These are phyloP conservation scores for Therioaphis trifolii DNA, from an alignment of 2,888 invertebrate species.

Conservation along the genomic window DNA sequence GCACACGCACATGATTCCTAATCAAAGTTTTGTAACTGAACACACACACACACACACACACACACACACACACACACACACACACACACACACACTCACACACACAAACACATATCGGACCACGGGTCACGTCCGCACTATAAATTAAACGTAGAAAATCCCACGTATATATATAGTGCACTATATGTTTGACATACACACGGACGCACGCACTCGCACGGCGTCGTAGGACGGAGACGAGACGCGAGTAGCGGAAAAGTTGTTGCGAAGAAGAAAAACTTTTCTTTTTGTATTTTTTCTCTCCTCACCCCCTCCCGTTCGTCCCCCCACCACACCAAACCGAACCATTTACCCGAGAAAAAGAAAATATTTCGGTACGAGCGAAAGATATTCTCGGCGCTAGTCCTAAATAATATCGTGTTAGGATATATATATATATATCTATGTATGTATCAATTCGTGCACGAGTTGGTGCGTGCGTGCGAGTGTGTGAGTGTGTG, in stretches of 20 bases:
- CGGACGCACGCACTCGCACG: neutral
- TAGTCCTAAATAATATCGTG: conserved; percentile 43
- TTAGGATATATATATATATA: conserved; percentile 1
- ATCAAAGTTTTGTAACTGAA: conserved; percentile 58
- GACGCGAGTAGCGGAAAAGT: neutral
- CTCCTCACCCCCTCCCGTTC: neutral
- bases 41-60: neutral
- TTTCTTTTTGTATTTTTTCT: conserved; percentile 45
- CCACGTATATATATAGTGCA: conserved; percentile 31
- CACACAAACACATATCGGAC: conserved; percentile 6
- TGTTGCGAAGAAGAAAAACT: conserved; percentile 43
- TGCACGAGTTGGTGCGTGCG: neutral
- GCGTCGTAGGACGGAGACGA: neutral
- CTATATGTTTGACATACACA: conserved; percentile 30
- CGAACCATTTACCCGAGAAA: conserved; percentile 45
- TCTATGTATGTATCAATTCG: neutral
- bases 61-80: neutral
- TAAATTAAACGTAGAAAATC: conserved; percentile 56
- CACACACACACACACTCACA: neutral
- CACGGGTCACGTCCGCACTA: conserved; percentile 53
- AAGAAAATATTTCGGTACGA: conserved; percentile 17
- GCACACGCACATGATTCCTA: conserved; percentile 39
- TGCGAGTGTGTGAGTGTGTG: neutral
- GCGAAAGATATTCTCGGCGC: neutral
- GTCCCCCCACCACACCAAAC: neutral